Percentiles rank a stretch among this genome's conserved stretches.
phyloP scores from a whole-genome alignment of 30 jellyfish, hydroid and myxozoan species.

The Hydra vulgaris region DNA sequence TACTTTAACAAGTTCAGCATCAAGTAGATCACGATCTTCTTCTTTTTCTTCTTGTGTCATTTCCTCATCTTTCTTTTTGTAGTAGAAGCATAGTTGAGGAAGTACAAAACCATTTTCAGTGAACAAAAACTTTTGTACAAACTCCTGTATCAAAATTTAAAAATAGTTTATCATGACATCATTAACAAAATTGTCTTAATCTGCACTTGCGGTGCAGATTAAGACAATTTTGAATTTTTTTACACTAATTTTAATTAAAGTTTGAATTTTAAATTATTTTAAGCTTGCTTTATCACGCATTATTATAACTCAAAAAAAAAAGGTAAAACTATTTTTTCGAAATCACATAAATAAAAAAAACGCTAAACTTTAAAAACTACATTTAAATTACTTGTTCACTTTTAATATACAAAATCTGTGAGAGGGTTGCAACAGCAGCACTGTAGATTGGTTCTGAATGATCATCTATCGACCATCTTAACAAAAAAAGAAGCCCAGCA shows the following conservation, averaged over 20 bases:
- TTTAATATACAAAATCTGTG: slow-evolving; percentile 34
- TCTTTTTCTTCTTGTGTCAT: slow-evolving; percentile 33
- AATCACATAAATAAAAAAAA: too few relatives aligned
- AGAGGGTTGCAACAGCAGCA: slow-evolving; percentile 59
- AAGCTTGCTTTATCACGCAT: too few relatives aligned
- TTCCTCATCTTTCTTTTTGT: slow-evolving; percentile 19
- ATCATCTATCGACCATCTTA: slow-evolving; percentile 92
- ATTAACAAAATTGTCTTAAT: background rate
- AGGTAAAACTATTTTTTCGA: too few relatives aligned
- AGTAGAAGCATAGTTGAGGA: slow-evolving; percentile 36
- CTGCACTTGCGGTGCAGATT: too few relatives aligned
- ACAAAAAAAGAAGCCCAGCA: slow-evolving; percentile 78
- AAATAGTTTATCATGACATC: too few relatives aligned
- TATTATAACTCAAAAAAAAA: too few relatives aligned
- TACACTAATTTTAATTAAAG: too few relatives aligned
- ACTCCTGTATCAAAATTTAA: slow-evolving; percentile 40
- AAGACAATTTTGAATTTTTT: too few relatives aligned
- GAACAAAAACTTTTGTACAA: slow-evolving; percentile 29
- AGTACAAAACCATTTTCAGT: slow-evolving; percentile 23
- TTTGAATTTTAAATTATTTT: too few relatives aligned
- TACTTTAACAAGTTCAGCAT: slow-evolving; percentile 53
- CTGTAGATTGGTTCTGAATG: slow-evolving; percentile 50
- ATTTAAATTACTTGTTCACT: slow-evolving; percentile 55
- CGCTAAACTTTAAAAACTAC: too few relatives aligned
- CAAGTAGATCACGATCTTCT: slow-evolving; percentile 42